Evolutionary conservation across 2,888 invertebrate genomes (phyloP).

Genomic region (Andrena bucephala): DNA sequence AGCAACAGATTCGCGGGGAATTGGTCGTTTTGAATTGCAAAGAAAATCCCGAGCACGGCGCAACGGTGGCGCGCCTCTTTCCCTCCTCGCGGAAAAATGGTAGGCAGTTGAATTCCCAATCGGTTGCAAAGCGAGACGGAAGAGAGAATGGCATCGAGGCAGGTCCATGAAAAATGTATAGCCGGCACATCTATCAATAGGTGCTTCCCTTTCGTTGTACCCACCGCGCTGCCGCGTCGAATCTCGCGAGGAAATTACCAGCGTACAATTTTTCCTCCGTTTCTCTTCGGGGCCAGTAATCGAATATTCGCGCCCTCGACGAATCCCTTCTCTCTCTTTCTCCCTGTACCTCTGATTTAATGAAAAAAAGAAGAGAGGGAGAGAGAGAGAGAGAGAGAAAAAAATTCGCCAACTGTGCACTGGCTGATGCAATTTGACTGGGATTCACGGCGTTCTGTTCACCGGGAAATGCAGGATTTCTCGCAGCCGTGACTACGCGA

Average conservation of each 20-base stretch:
- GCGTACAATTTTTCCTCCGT: slow-evolving; percentile 49
- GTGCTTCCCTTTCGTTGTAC: slow-evolving; percentile 42
- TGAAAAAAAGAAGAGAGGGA: slow-evolving; percentile 18
- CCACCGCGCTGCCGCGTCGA: slow-evolving; percentile 27
- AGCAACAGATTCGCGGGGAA: slow-evolving; percentile 49
- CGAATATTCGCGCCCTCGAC: slow-evolving; percentile 37
- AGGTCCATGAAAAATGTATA: slow-evolving; percentile 63
- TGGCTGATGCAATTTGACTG: slow-evolving; percentile 46
- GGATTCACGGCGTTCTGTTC: slow-evolving; percentile 25
- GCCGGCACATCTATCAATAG: slow-evolving; percentile 40
- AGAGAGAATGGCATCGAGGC: slow-evolving; percentile 41
- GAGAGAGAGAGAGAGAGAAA: too few species aligned
- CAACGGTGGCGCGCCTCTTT: not conserved
- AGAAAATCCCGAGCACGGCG: slow-evolving; percentile 11
- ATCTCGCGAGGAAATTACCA: slow-evolving; percentile 61
- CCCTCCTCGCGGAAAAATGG: slow-evolving; percentile 41
- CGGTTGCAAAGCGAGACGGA: slow-evolving; percentile 28
- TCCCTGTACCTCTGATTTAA: slow-evolving; percentile 32
- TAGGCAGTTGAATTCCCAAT: slow-evolving; percentile 62
- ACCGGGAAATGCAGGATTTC: slow-evolving; percentile 39
- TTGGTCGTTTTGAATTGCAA: slow-evolving; percentile 53
- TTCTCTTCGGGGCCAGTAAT: slow-evolving; percentile 37
- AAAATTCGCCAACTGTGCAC: slow-evolving; percentile 48
- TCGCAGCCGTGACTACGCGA: slow-evolving; percentile 6
- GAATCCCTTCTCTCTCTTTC: not conserved